Percentiles rank a stretch among this genome's conserved stretches.
phyloP scores from a whole-genome alignment of 2,888 invertebrate species.

The Diadegma fenestrale region DNA sequence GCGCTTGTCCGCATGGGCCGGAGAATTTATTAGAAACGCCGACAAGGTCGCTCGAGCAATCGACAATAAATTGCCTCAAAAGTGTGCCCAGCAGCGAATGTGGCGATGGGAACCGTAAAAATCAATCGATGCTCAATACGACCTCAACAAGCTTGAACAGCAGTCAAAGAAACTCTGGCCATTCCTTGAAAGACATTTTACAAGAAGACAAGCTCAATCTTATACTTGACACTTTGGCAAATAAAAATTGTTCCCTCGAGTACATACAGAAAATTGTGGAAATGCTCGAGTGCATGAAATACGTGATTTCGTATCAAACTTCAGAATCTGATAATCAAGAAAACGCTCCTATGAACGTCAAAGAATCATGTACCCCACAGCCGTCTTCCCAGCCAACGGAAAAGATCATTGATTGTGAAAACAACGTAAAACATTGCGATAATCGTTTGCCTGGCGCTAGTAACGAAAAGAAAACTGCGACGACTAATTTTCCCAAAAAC shows the following conservation, averaged over 20 bases:
- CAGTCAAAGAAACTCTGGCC: background rate
- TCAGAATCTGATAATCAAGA: conserved; percentile 38
- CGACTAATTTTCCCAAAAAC: conserved; percentile 23
- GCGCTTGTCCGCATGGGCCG: conserved; percentile 7
- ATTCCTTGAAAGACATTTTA: conserved; percentile 71
- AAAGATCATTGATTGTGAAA: conserved; percentile 4
- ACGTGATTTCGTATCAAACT: conserved; percentile 71
- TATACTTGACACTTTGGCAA: conserved; percentile 75
- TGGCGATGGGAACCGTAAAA: background rate
- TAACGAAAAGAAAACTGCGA: background rate
- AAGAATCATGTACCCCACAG: background rate
- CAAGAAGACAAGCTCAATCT: conserved; percentile 75
- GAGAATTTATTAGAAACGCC: background rate
- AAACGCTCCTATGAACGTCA: background rate
- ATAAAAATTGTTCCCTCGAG: conserved; percentile 75
- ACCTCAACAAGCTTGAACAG: conserved; percentile 1
- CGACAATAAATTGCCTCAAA: background rate
- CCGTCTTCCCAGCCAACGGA: background rate
- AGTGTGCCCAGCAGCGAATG: background rate
- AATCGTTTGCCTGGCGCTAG: background rate
- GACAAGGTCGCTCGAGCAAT: background rate
- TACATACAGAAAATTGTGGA: conserved; percentile 76
- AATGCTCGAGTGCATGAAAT: conserved; percentile 76
- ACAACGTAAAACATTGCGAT: background rate
- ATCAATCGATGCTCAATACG: conserved; percentile 24